phyloP scores from a whole-genome alignment of 1,140 invertebrate genomes.

The Melitaea cinxia region DNA sequence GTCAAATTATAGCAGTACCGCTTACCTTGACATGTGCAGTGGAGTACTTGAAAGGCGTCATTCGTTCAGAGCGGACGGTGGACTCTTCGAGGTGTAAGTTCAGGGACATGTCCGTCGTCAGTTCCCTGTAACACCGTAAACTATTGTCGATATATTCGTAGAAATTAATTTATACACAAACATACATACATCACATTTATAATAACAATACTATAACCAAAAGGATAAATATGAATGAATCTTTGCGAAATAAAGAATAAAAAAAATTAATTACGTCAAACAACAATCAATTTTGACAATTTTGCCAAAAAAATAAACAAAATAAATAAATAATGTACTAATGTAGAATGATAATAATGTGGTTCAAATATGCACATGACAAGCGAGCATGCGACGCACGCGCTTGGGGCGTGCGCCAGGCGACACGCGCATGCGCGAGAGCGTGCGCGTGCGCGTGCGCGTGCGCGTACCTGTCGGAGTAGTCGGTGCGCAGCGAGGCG shows the following conservation, averaged over 20 bases:
- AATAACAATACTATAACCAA: too few species aligned
- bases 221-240: too few species aligned
- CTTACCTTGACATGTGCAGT: slow-evolving; percentile 88
- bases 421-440: neutral
- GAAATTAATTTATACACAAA: neutral
- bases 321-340: too few species aligned
- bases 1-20: neutral
- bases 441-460: neutral
- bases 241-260: too few species aligned
- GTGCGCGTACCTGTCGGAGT: slow-evolving; percentile 71
- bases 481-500: slow-evolving; percentile 65
- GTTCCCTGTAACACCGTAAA: slow-evolving; percentile 54
- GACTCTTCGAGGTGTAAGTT: slow-evolving; percentile 83
- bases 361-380: too few species aligned
- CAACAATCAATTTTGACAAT: too few species aligned
- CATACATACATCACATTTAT: neutral
- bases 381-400: too few species aligned
- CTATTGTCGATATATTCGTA: neutral
- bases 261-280: too few species aligned
- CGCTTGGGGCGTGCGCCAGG: too few species aligned
- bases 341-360: too few species aligned
- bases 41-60: slow-evolving; percentile 91
- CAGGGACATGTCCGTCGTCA: slow-evolving; percentile 80
- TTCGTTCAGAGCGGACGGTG: slow-evolving; percentile 83
- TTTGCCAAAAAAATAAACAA: too few species aligned